Evolutionary conservation across 2,888 invertebrate genomes (phyloP).

Genomic region (Amiota communis): DNA sequence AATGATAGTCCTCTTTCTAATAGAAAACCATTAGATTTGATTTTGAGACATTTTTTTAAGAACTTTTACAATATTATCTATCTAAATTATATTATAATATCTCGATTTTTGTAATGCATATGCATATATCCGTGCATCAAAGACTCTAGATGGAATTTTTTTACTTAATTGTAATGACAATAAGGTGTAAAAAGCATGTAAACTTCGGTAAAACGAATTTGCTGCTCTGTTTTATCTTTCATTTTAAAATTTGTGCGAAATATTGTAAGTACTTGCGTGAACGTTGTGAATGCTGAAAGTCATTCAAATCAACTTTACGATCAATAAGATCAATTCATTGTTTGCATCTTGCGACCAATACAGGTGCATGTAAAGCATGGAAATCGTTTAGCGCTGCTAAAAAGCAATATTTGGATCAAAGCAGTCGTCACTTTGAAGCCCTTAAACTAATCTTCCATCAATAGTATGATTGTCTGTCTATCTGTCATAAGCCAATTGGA

Average conservation of each 20-base stretch:
- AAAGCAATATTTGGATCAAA: slow-evolving; percentile 43
- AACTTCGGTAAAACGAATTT: neutral
- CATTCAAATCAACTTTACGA: no score
- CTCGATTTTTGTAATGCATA: no score
- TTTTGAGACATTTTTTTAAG: no score
- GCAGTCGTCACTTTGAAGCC: slow-evolving; percentile 36
- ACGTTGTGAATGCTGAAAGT: no score
- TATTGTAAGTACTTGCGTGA: slow-evolving; percentile 24
- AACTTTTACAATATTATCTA: no score
- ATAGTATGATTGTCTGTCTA: neutral
- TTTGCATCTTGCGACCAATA: slow-evolving; percentile 32
- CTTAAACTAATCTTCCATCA: slow-evolving; percentile 1
- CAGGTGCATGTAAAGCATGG: slow-evolving; percentile 46
- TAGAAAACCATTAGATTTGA: no score
- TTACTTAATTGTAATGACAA: no score
- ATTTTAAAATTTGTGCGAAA: slow-evolving; percentile 36
- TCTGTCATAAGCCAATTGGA: slow-evolving; percentile 58
- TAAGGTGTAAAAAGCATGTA: no score
- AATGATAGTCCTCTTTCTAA: no score
- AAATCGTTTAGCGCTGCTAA: slow-evolving; percentile 44
- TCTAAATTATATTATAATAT: no score
- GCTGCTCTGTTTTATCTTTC: slow-evolving; percentile 23
- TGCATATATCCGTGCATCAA: no score
- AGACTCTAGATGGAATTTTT: no score
- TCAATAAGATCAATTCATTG: slow-evolving; percentile 29